Evolutionary conservation across 2,888 invertebrate genomes (phyloP), one percentile per base, ranked within the genome.

Genomic region (Hirtodrosophila histrioides): DNA sequence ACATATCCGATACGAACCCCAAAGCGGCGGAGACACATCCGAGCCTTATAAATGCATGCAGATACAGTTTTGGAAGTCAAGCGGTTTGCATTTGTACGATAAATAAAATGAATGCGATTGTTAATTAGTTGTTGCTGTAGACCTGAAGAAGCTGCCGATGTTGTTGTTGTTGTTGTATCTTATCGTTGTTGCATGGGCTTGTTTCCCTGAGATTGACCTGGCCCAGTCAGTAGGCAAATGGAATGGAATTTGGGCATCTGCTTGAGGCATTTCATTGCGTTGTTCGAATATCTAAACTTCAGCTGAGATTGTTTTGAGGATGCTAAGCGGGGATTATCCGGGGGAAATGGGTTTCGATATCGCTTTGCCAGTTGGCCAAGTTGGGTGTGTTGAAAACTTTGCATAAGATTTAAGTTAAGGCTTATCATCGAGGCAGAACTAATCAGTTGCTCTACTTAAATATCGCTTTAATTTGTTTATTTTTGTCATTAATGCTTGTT

Each of bases 51-150:
- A 83, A 83, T 83, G 87, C 85, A 86, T 57, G 87, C 78, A 83
- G 87, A 86, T 85, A 83, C 87, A 81, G 83, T 83, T 83, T 86
- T 87, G 85, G 85, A 86, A 84, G 82, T 87, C 82, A 78, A 86
- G 82, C 82, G 85, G 86, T 86, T 83, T 83, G 82, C 86, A 86
- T 82, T 82, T 86, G 75, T 83, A 86, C 82, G 82, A 83, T 83
- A 83, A 83, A 83, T 83, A 83, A 84, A 84, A 84, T 84, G 85
- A 84, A 84, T 87, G 87, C 87, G 87, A 84, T 86, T 84, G 87
- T 84, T 84, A 86, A 84, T 84, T 86, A 84, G 87, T 86, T 86
- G 87, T 86, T 82, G 75, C 71, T 75, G 66, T 69, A 58, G 68
- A 68, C 39, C 49, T 71, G 53, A 45, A 58, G 75, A 61, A 54